phyloP scores from a whole-genome alignment of 2,888 invertebrate genomes.

The Drosophila birchii region DNA sequence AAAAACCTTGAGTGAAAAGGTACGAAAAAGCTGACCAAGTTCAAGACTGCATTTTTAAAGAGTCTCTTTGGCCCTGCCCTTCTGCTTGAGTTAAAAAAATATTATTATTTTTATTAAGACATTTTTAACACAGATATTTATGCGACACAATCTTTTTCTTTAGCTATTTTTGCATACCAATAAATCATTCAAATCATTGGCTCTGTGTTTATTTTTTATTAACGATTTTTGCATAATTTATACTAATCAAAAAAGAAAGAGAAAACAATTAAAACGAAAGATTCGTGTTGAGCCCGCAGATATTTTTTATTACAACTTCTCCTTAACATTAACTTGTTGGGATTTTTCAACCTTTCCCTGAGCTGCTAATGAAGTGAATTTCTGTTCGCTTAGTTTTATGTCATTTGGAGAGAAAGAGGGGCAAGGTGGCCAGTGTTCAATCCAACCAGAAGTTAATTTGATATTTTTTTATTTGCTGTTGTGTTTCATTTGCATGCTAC shows the following conservation, averaged over 20 bases:
- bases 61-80: conserved; percentile 45
- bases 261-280: conserved; percentile 53
- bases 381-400: conserved; percentile 62
- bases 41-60: conserved; percentile 37
- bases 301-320: conserved; percentile 56
- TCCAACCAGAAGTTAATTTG: conserved; percentile 46
- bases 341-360: conserved; percentile 34
- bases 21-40: conserved; percentile 42
- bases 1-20: conserved; percentile 16
- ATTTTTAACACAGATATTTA: conserved; percentile 62
- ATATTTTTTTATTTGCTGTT: conserved; percentile 34
- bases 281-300: conserved; percentile 74
- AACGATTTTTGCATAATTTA: conserved; percentile 75
- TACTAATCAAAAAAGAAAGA: conserved; percentile 39
- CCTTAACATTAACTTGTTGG: conserved; percentile 49
- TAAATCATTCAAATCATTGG: conserved; percentile 62
- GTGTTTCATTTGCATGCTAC: conserved; percentile 43
- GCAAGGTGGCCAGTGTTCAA: conserved; percentile 3
- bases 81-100: conserved; percentile 6
- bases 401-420: conserved; percentile 18
- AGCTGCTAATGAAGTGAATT: conserved; percentile 69
- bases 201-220: conserved; percentile 49
- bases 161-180: conserved; percentile 34
- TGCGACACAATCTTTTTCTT: conserved; percentile 29
- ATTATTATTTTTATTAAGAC: conserved; percentile 67